Evolutionary conservation across 2,797 vertebrate genomes (phyloP).

Genomic region (Tauraco hartlaubi): DNA sequence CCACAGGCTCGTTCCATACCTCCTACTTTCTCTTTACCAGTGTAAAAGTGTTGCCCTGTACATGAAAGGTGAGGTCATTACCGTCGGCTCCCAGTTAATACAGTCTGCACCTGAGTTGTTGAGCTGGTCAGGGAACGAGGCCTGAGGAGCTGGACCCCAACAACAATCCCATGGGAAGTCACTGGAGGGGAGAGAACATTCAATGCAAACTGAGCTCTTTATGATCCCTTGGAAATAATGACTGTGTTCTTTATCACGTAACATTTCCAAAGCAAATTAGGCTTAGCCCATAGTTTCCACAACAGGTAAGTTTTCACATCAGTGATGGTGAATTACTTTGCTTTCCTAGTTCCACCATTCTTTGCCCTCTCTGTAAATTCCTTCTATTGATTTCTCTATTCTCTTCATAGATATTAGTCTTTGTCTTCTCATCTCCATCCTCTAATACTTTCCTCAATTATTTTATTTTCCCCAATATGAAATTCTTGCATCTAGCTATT

Average conservation of each 20-base stretch:
- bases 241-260: not conserved
- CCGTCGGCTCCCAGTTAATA: not conserved
- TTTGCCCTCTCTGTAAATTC: not conserved
- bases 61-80: not conserved
- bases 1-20: not conserved
- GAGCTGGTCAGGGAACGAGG: not conserved
- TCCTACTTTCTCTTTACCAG: not conserved
- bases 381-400: not conserved
- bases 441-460: not conserved
- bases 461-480: not conserved
- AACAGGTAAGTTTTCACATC: not conserved
- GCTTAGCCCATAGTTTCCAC: not conserved
- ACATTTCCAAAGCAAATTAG: not conserved
- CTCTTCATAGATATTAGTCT: not conserved
- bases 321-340: not conserved
- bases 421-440: not conserved
- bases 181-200: not conserved
- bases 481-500: not conserved
- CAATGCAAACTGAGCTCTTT: not conserved
- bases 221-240: not conserved
- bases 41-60: not conserved
- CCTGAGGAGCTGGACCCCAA: not conserved
- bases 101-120: not conserved
- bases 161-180: not conserved
- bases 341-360: not conserved